A percentile compares a stretch with the other conserved stretches of the same genome.
These are phyloP conservation scores for Pammene aurita DNA, from an alignment of 2,888 invertebrate species.

Conservation along the genomic window DNA sequence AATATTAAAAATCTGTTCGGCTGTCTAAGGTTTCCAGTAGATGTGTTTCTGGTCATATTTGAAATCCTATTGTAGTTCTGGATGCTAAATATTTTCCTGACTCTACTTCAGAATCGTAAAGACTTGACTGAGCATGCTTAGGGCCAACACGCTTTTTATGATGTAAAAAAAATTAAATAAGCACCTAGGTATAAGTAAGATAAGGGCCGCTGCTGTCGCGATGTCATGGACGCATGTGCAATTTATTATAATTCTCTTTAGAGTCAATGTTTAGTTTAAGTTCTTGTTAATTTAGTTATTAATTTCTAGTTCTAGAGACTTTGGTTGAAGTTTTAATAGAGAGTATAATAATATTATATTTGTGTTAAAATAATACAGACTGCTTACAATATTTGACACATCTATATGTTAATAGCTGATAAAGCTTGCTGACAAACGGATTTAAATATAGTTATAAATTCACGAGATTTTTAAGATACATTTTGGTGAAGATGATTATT, in stretches of 20 bases:
- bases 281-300: neutral
- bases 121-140: no score
- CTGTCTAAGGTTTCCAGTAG: no score
- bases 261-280: neutral
- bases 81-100: neutral
- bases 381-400: no score
- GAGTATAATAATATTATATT: neutral
- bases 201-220: neutral
- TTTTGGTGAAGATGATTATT: no score
- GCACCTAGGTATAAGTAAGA: neutral
- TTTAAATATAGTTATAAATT: no score
- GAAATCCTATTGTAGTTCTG: neutral
- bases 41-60: no score
- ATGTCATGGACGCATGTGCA: neutral
- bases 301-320: neutral
- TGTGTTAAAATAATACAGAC: neutral
- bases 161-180: neutral
- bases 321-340: no score
- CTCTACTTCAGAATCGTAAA: no score
- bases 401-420: no score
- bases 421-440: no score
- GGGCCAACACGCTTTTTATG: conserved; percentile 1
- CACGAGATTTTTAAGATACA: no score
- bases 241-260: conserved; percentile 6
- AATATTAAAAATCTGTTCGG: no score